Evolutionary conservation across 2,113 vertebrate species (phyloP), one percentile per base, ranked within the genome.

Genomic region (Callionymus lyra): DNA sequence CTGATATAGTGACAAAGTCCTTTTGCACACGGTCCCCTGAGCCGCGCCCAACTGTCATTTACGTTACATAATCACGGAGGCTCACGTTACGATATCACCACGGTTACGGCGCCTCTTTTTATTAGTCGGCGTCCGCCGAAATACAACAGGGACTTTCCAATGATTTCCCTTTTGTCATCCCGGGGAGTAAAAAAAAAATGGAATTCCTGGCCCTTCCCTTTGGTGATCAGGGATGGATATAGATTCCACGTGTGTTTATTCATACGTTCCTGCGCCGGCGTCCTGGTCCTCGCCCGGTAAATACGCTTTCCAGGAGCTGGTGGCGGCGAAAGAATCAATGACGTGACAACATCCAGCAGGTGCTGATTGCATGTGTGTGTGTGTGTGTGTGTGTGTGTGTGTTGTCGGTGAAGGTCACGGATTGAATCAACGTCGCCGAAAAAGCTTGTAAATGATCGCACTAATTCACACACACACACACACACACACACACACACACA

Each of bases 361-460:
- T 65, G 59, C 70, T 76, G 82, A 83, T 80, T 84, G 75, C 72
- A 47, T 66, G 70, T 74, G 61, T 5, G 54, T 59, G 68, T 21
- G 51, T 44, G 11, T 37, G 45, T 12, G 18, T 43, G 38, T 31
- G 16, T 34, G 44, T 15, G 63, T 48, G 40, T 41, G 56, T 65
- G 68, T 53, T 62, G 45, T 52, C 18, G 59, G 58, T 77, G 81
- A 85, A 87, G 82, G 82, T 85, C 82, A 79, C 18, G 47, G 73
- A 77, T 85, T 84, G 82, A 85, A 85, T 85, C 83, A 83, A 82
- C 27, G 61, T 59, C 56, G n/a, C 57, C 33, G 42, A 55, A 63
- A 68, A 72, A 46, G 59, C 62, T n/a, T 75, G 63, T 74, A 79
- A 77, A 80, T 78, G 62, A 69, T 39, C 63, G 34, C 51, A 10